Evolutionary conservation across 2,113 vertebrate species (phyloP).

Genomic region (Leucoraja erinaceus): DNA sequence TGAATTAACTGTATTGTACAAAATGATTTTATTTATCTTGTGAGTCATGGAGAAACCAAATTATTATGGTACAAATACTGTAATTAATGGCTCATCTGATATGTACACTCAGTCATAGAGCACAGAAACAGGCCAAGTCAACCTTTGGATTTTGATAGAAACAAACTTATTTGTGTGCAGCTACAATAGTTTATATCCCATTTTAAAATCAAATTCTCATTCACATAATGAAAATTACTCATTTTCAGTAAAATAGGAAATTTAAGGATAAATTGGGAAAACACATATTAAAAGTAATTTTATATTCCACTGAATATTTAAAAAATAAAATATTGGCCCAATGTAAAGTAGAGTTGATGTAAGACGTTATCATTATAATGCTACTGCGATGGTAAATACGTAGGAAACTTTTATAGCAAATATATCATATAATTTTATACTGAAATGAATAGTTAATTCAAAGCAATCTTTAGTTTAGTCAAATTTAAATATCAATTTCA

Average conservation of each 20-base stretch:
- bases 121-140: too few species aligned
- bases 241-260: neutral
- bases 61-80: neutral
- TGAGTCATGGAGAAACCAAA: neutral
- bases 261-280: neutral
- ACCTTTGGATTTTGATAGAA: neutral
- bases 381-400: neutral
- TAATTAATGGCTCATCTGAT: neutral
- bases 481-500: neutral
- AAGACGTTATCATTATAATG: too few species aligned
- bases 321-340: neutral
- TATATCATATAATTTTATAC: neutral
- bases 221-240: too few species aligned
- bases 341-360: neutral
- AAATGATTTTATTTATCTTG: neutral
- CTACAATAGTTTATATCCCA: neutral
- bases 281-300: neutral
- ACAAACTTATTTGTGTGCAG: neutral
- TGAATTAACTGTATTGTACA: neutral
- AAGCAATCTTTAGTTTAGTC: neutral
- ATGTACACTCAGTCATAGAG: neutral
- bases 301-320: neutral
- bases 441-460: neutral
- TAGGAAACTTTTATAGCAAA: neutral
- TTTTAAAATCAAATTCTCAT: neutral